Conservation (phyloP, 1,140 invertebrate genomes). For the Whitmania pigra region DNA sequence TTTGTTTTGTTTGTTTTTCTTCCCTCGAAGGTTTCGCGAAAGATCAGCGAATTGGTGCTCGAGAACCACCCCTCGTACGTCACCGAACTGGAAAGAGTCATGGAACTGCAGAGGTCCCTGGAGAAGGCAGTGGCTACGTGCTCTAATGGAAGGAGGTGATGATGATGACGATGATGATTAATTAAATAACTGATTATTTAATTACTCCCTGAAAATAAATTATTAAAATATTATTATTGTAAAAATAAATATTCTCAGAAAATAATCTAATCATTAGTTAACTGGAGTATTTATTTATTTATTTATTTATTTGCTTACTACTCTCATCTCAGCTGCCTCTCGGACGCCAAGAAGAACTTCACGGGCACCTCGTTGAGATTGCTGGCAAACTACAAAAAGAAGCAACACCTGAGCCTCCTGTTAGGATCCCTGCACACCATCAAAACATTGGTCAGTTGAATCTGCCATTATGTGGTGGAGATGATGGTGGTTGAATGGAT, state of each 20-base stretch:
- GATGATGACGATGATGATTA: background rate
- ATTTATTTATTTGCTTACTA: too few species aligned
- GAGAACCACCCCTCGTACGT: constrained; percentile 74
- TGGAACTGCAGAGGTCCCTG: constrained; percentile 61
- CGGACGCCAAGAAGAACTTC: constrained; percentile 62
- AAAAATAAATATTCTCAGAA: too few species aligned
- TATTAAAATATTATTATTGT: too few species aligned
- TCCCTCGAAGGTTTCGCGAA: constrained; percentile 54
- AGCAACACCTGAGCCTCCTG: constrained; percentile 63
- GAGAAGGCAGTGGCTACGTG: constrained; percentile 40
- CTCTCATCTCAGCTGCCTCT: constrained; percentile 43
- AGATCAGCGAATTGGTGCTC: constrained; percentile 75
- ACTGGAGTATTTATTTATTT: too few species aligned
- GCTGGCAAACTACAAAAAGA: constrained; percentile 69
- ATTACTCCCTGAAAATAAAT: too few species aligned
- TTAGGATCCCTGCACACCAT: constrained; percentile 66
- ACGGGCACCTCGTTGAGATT: constrained; percentile 72
- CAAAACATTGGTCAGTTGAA: constrained; percentile 56
- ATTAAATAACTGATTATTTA: too few species aligned
- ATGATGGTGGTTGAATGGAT: background rate
- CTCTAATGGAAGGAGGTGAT: constrained; percentile 34
- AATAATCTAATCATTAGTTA: too few species aligned
- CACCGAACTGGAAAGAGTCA: constrained; percentile 65
- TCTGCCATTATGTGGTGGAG: background rate
- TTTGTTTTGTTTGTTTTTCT: too few species aligned